Base-by-base conservation (phyloP, 92 coral and sea anemone species). In the Scolanthus callimorphus region DNA sequence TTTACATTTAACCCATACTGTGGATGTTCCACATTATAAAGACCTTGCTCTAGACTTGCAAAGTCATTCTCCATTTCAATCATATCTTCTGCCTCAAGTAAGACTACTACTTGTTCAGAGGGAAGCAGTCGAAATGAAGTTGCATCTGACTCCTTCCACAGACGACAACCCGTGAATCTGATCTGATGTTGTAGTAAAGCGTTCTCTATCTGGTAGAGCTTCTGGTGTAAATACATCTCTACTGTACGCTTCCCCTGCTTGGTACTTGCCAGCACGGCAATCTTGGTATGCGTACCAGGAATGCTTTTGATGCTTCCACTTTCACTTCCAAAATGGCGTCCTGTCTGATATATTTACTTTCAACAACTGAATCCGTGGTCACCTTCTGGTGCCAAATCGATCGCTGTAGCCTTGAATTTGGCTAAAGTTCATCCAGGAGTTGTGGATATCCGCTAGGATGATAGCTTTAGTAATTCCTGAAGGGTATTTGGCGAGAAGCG, bases 401-500 rank as follows among this genome's bases (percentile, higher is more conserved):
- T 88, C 80, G 34, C 78, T 69, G 57, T 79, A 66, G 15, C 96
- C 90, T 27, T 84, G 94, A 31, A 67, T 51, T 31, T 84, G 83
- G 51, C 80, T 85, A 27, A 77, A 75, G 31, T 69, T 90, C 48
- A 59, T 70, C 98, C 96, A 92, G 2, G 98, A 84, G 48, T 85
- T 82, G 45, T 92, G 92, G 20, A 92, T 78, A 54, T 92, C 98
- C 4, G 96, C 89, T 11, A 92, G 74, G 60, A 92, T 86, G 31
- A 92, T 92, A 19, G 98, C 91, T 59, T 78, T 92, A 4, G 96
- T 92, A 0, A 88, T 74, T 55, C 98, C 98, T 0, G 96, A 80
- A 0, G 98, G 98, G 41, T 88, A 92, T 41, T 81, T 84, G 4
- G 98, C 71, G 22, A 92, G 72, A 26, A 92, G 79, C 12, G 89